A percentile compares a stretch with the other conserved stretches of the same genome.
Evolutionary conservation across 1,140 invertebrate genomes (phyloP).

Genomic region (Lepidurus packardi): DNA sequence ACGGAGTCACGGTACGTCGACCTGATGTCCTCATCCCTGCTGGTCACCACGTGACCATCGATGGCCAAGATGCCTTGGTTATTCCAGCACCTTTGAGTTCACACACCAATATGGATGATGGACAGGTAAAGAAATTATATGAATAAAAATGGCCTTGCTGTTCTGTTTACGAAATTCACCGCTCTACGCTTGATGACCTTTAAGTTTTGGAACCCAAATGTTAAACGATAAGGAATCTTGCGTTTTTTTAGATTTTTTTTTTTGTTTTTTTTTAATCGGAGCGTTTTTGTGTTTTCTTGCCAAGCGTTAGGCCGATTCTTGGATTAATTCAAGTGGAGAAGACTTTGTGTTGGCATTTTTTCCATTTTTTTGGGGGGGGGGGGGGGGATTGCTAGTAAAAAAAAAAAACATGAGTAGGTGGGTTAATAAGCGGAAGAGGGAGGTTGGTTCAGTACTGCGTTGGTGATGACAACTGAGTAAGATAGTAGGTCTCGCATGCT

Average conservation of each 20-base stretch:
- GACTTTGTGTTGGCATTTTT: no score
- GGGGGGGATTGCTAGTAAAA: background rate
- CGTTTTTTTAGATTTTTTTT: background rate
- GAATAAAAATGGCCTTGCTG: background rate
- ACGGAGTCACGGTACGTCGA: slow-evolving; percentile 31
- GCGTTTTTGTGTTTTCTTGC: no score
- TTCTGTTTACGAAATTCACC: background rate
- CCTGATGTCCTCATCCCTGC: slow-evolving; percentile 32
- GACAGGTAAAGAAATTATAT: slow-evolving; percentile 25
- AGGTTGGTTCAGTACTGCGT: background rate
- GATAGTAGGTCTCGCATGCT: slow-evolving; percentile 21
- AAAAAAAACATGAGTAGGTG: background rate
- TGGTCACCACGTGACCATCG: slow-evolving; percentile 31
- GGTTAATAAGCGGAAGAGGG: background rate
- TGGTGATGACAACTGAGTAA: background rate
- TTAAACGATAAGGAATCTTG: background rate
- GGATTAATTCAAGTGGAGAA: no score
- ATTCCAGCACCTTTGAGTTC: slow-evolving; percentile 32
- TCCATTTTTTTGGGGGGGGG: background rate
- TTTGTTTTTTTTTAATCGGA: background rate
- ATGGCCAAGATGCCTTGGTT: slow-evolving; percentile 29
- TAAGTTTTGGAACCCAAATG: background rate
- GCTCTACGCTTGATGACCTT: no score
- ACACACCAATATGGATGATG: slow-evolving; percentile 32
- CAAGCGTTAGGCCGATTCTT: no score